phyloP scores from a whole-genome alignment of 2,113 vertebrate genomes.

The Pollimyrus isidori region DNA sequence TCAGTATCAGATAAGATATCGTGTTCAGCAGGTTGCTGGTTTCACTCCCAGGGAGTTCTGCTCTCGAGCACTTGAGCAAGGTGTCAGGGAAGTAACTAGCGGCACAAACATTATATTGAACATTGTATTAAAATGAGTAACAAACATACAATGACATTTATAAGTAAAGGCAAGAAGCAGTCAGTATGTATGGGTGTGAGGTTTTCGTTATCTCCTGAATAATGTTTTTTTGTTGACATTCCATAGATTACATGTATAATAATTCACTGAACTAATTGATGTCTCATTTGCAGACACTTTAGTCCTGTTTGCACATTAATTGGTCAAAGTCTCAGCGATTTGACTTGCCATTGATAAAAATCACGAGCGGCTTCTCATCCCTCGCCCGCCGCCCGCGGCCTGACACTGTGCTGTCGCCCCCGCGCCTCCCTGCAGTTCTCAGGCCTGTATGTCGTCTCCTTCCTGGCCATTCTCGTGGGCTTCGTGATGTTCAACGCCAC shows the following conservation, averaged over 20 bases:
- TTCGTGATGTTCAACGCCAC: conserved; percentile 78
- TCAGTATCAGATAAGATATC: not conserved
- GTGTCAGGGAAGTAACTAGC: not conserved
- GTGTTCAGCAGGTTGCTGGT: not conserved
- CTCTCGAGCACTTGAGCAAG: not conserved
- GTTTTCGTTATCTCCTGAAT: not conserved
- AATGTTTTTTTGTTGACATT: not conserved
- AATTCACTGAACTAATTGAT: not conserved
- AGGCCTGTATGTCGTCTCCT: conserved; percentile 78
- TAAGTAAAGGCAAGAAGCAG: not conserved
- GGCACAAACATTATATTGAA: not conserved
- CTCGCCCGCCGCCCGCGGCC: not conserved
- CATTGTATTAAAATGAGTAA: not conserved
- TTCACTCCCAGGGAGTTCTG: not conserved
- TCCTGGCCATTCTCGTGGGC: conserved; percentile 76
- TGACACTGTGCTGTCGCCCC: not conserved
- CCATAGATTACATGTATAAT: not conserved
- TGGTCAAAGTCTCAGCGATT: not conserved
- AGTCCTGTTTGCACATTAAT: not conserved
- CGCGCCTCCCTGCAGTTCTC: conserved; percentile 59
- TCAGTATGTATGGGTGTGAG: not conserved
- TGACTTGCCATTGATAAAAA: not conserved
- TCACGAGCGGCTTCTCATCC: not conserved
- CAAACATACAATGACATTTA: not conserved
- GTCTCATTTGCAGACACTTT: not conserved